Percentiles rank a stretch among this genome's conserved stretches.
These are phyloP conservation scores for Oenanthe oenanthe DNA, from an alignment of 2,113 vertebrate genomes.

Conservation along the genomic window DNA sequence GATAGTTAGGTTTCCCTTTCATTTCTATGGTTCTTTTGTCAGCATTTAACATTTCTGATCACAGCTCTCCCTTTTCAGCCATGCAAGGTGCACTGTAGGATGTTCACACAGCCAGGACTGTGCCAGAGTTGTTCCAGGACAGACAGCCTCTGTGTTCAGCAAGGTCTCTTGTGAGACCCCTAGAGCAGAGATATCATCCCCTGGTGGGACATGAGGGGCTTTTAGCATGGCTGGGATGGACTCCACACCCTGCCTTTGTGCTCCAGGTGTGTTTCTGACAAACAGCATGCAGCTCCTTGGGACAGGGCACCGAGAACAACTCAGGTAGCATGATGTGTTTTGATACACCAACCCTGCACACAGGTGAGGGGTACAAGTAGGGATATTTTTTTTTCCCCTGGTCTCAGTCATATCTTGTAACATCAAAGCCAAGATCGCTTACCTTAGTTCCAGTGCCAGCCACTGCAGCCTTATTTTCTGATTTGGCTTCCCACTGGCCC, in stretches of 20 bases:
- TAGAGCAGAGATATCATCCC: background rate
- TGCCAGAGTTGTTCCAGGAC: background rate
- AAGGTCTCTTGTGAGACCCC: background rate
- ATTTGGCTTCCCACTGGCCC: background rate
- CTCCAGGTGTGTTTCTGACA: background rate
- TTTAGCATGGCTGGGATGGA: background rate
- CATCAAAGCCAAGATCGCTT: background rate
- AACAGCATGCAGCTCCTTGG: background rate
- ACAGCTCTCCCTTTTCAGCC: background rate
- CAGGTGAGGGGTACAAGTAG: background rate
- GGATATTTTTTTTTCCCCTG: background rate
- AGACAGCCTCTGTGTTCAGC: background rate
- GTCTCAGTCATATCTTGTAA: background rate
- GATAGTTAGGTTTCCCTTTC: background rate
- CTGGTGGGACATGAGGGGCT: background rate
- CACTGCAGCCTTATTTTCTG: background rate
- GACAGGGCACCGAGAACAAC: background rate
- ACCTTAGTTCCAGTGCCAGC: background rate
- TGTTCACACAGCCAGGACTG: background rate
- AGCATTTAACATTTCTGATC: background rate
- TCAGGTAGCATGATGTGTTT: background rate
- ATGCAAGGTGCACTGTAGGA: background rate
- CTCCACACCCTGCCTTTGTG: background rate
- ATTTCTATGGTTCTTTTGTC: background rate
- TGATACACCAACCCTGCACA: background rate